Conservation (phyloP, 2,888 invertebrate species). For the Yponomeuta plumbellus region DNA sequence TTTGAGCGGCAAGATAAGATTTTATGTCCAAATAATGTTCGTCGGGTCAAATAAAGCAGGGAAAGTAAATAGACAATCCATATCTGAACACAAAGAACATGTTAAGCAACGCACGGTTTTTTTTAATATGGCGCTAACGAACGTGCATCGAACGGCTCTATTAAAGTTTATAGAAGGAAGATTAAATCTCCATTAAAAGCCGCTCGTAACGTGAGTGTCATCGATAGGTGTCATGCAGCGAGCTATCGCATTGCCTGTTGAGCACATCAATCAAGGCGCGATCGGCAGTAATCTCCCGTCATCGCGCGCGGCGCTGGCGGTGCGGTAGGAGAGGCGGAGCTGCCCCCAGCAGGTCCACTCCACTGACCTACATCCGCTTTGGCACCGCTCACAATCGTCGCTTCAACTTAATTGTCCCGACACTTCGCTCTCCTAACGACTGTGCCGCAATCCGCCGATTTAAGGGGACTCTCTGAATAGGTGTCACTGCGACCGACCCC, state of each 20-base stretch:
- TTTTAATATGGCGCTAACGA: background rate
- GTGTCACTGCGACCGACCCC: slow-evolving; percentile 41
- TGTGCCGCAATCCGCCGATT: slow-evolving; percentile 71
- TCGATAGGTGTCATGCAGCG: background rate
- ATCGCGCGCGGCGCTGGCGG: slow-evolving; percentile 1
- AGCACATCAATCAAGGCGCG: slow-evolving; percentile 9
- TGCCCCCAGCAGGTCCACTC: slow-evolving; percentile 47
- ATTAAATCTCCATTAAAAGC: background rate
- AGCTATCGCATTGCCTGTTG: background rate
- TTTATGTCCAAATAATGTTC: slow-evolving; percentile 50
- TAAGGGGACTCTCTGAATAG: slow-evolving; percentile 41
- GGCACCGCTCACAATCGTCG: slow-evolving; percentile 74
- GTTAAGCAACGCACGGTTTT: too few relatives aligned
- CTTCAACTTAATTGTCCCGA: slow-evolving; percentile 76
- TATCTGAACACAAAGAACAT: background rate
- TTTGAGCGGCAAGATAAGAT: slow-evolving; percentile 54
- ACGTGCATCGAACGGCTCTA: background rate
- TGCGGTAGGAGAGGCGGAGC: background rate
- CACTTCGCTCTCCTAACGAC: slow-evolving; percentile 74
- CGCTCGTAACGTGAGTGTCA: background rate
- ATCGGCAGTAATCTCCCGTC: background rate
- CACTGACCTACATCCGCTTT: slow-evolving; percentile 74
- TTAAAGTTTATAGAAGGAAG: background rate
- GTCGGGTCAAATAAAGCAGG: slow-evolving; percentile 35
- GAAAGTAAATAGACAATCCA: background rate